These are phyloP conservation scores for Camponotus fellah DNA, from an alignment of 2,888 invertebrate species.

Conservation along the genomic window DNA sequence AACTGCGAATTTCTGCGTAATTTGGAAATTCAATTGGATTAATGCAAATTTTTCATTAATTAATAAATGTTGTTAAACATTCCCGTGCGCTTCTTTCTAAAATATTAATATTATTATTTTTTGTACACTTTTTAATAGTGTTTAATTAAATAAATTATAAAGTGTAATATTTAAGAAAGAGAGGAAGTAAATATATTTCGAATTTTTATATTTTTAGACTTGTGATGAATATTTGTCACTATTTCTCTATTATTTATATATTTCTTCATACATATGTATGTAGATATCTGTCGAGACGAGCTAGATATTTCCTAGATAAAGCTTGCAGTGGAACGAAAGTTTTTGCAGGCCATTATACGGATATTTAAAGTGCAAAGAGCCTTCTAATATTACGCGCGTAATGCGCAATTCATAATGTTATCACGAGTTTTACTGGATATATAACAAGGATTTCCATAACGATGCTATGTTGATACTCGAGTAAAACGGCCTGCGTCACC, in stretches of 20 bases:
- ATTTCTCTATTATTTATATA: neutral
- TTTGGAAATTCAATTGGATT: neutral
- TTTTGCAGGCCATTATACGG: slow-evolving; percentile 34
- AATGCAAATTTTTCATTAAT: neutral
- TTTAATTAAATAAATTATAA: neutral
- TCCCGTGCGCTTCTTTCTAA: neutral
- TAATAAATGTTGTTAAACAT: neutral
- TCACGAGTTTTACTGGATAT: slow-evolving; percentile 73
- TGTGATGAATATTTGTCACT: neutral
- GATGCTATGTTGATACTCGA: slow-evolving; percentile 66
- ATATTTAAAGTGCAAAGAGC: slow-evolving; percentile 51
- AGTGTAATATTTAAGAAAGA: neutral
- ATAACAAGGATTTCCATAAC: slow-evolving; percentile 73
- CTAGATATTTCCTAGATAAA: slow-evolving; percentile 36
- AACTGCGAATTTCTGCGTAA: neutral
- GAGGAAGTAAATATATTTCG: neutral
- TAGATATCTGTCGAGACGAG: neutral
- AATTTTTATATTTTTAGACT: neutral
- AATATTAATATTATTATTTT: neutral
- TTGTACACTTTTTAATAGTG: neutral
- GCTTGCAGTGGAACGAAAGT: slow-evolving; percentile 25
- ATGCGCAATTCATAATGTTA: slow-evolving; percentile 72
- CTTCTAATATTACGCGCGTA: slow-evolving; percentile 58
- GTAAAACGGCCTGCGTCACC: slow-evolving; percentile 71
- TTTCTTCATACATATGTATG: neutral